Percentiles rank a stretch among this genome's conserved stretches.
Conservation (phyloP, 2,888 invertebrate genomes). For the Ormyrus labotus region DNA sequence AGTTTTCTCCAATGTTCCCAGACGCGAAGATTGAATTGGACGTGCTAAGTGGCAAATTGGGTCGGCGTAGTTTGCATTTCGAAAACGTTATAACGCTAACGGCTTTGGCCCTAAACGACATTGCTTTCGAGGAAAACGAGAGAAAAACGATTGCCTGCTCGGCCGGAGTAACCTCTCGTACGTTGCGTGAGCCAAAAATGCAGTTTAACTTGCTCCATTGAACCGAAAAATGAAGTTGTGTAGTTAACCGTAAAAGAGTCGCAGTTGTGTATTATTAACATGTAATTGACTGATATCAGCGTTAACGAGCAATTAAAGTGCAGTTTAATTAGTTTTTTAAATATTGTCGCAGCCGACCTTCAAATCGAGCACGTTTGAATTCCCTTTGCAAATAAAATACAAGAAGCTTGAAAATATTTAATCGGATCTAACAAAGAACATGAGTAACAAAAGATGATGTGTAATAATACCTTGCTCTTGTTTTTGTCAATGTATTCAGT, state of each 20-base stretch:
- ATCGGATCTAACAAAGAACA: no score
- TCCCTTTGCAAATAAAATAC: no score
- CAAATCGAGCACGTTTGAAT: no score
- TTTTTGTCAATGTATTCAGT: no score
- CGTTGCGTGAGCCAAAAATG: constrained; percentile 18
- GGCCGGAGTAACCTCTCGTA: background rate
- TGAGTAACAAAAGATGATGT: no score
- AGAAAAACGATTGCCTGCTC: background rate
- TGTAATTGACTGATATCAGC: constrained; percentile 11
- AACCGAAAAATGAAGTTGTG: constrained; percentile 45
- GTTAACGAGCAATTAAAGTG: constrained; percentile 10
- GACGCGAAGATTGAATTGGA: constrained; percentile 8
- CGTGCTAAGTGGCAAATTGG: background rate
- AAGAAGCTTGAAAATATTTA: no score
- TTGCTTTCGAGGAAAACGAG: background rate
- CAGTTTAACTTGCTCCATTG: constrained; percentile 39
- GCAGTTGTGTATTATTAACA: constrained; percentile 28
- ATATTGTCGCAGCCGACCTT: no score
- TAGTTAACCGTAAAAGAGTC: constrained; percentile 27
- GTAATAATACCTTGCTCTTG: no score
- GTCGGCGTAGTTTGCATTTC: constrained; percentile 22
- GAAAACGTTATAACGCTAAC: constrained; percentile 30
- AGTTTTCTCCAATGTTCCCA: constrained; percentile 4
- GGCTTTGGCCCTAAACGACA: background rate
- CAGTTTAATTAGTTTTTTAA: background rate